Evolutionary conservation across 2,888 invertebrate species (phyloP).

Genomic region (Andrena haemorrhoa): DNA sequence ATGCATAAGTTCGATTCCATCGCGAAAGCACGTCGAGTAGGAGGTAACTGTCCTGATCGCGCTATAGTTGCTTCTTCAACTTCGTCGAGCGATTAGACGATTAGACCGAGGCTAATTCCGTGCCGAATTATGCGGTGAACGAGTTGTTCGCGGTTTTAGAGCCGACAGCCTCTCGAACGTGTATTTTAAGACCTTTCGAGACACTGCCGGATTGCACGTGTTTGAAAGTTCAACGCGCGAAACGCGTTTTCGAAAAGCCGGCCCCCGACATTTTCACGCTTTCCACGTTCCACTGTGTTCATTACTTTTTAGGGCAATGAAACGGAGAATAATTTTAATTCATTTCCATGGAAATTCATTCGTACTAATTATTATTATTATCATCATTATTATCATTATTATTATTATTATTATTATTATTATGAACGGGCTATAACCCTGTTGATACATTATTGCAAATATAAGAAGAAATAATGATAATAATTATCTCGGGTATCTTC

Average conservation of each 20-base stretch:
- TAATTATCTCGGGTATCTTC: neutral
- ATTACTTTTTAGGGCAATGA: neutral
- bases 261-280: neutral
- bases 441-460: neutral
- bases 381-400: neutral
- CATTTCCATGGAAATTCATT: neutral
- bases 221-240: neutral
- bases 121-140: neutral
- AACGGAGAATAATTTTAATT: neutral
- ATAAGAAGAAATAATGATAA: neutral
- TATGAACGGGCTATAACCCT: too few species aligned
- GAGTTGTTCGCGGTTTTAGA: neutral
- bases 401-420: neutral
- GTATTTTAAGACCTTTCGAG: slow-evolving; percentile 2
- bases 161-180: neutral
- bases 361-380: neutral
- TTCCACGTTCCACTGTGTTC: neutral
- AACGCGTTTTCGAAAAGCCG: neutral
- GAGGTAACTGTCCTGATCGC: too few species aligned
- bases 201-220: neutral
- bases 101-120: neutral
- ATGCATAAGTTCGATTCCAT: neutral
- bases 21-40: too few species aligned
- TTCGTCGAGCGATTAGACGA: neutral
- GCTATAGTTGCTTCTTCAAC: neutral